Conservation (phyloP, 2,797 vertebrate species). For the Gila robusta region DNA sequence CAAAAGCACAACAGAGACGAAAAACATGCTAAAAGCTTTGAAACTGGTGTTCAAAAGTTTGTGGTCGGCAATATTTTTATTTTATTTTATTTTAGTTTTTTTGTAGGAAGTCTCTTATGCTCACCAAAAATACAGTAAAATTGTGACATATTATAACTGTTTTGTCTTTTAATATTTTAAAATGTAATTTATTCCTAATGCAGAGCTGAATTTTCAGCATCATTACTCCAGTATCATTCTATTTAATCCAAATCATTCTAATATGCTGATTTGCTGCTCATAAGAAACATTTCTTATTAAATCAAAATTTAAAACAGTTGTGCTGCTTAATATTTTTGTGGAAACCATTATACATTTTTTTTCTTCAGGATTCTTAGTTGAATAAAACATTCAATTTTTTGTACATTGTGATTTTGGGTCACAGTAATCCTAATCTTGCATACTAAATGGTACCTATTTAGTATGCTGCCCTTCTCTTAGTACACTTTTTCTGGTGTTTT, state of each 20-base stretch:
- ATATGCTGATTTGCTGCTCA: too few relatives aligned
- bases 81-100: too few relatives aligned
- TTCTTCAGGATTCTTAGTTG: neutral
- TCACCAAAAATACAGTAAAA: neutral
- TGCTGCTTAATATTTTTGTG: neutral
- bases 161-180: neutral
- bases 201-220: neutral
- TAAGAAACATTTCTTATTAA: neutral
- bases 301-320: neutral
- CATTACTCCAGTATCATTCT: neutral
- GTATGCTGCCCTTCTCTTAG: neutral
- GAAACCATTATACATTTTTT: neutral
- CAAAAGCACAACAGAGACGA: neutral
- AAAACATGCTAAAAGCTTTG: neutral
- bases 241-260: too few relatives aligned
- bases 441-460: conserved; percentile 5
- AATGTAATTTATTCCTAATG: neutral
- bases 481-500: conserved; percentile 21
- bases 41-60: neutral
- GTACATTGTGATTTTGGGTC: neutral
- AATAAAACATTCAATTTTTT: neutral
- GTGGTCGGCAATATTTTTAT: neutral
- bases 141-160: neutral
- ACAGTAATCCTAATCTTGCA: neutral
- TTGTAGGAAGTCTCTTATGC: neutral